Evolutionary conservation across 2,888 invertebrate genomes (phyloP).

Genomic region (Orthonychiurus folsomi): DNA sequence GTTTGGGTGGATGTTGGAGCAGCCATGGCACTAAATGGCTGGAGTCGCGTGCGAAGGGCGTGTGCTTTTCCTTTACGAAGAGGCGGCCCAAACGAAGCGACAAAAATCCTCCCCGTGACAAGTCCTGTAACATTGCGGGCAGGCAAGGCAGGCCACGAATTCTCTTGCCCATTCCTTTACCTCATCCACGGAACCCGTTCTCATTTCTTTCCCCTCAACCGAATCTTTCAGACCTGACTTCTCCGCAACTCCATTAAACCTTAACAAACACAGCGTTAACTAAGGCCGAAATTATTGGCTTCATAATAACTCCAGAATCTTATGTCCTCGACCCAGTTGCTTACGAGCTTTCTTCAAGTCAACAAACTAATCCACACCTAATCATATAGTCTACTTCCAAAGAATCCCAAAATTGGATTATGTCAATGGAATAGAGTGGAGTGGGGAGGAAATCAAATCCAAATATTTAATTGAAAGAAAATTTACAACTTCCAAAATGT

Average conservation of each 20-base stretch:
- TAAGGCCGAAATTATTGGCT: slow-evolving; percentile 13
- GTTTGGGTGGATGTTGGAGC: too few relatives aligned
- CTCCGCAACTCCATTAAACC: background rate
- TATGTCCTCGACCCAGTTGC: slow-evolving; percentile 4
- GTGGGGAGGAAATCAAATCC: background rate
- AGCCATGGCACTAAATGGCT: too few relatives aligned
- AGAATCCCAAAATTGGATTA: slow-evolving; percentile 1
- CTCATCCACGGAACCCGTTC: slow-evolving; percentile 15
- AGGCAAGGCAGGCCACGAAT: too few relatives aligned
- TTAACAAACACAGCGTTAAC: background rate
- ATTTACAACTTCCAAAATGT: slow-evolving; percentile 49
- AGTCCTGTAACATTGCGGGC: too few relatives aligned
- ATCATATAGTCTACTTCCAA: too few relatives aligned
- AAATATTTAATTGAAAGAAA: background rate
- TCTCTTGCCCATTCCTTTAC: background rate
- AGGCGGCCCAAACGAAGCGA: background rate
- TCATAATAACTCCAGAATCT: slow-evolving; percentile 15
- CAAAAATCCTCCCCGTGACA: background rate
- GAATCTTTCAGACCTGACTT: slow-evolving; percentile 11
- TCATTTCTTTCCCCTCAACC: slow-evolving; percentile 19
- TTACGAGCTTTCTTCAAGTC: background rate
- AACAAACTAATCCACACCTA: background rate
- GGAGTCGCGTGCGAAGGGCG: slow-evolving; percentile 41
- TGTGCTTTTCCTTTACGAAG: slow-evolving; percentile 7
- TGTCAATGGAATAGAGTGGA: background rate